Evolutionary conservation across 2,888 invertebrate genomes (phyloP).

Genomic region (Tiphia femorata): DNA sequence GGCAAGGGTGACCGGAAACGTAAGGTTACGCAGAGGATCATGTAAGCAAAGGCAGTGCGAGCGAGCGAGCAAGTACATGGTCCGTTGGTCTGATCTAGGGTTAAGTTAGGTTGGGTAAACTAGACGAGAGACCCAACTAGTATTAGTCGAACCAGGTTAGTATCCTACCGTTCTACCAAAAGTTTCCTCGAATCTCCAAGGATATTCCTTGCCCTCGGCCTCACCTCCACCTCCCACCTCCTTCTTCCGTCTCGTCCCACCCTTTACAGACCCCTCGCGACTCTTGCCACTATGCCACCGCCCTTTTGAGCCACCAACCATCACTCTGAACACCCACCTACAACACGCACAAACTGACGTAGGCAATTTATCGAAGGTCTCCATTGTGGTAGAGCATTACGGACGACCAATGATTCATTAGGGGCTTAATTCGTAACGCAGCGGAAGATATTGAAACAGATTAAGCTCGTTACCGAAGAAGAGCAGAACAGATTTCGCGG

Average conservation of each 20-base stretch:
- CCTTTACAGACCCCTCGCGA: constrained; percentile 14
- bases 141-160: constrained; percentile 54
- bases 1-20: background rate
- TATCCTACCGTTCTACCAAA: constrained; percentile 35
- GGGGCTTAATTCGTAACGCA: background rate
- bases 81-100: constrained; percentile 59
- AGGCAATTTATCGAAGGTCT: background rate
- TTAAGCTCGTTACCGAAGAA: too few species aligned
- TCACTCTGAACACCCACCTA: background rate
- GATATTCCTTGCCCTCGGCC: constrained; percentile 34
- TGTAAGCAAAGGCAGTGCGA: constrained; percentile 20
- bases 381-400: background rate
- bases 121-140: constrained; percentile 51
- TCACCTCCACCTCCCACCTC: constrained; percentile 13
- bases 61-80: constrained; percentile 45
- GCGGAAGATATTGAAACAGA: too few species aligned
- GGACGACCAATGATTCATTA: background rate
- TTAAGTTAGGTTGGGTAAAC: constrained; percentile 57
- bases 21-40: background rate
- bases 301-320: constrained; percentile 18
- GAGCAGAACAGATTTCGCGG: too few species aligned
- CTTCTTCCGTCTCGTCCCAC: constrained; percentile 14
- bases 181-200: constrained; percentile 34
- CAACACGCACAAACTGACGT: background rate
- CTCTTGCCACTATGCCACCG: constrained; percentile 8